A percentile compares a stretch with the other conserved stretches of the same genome.
These are phyloP conservation scores for Mus spicilegus DNA, from an alignment of 2,113 vertebrate species.

Conservation along the genomic window DNA sequence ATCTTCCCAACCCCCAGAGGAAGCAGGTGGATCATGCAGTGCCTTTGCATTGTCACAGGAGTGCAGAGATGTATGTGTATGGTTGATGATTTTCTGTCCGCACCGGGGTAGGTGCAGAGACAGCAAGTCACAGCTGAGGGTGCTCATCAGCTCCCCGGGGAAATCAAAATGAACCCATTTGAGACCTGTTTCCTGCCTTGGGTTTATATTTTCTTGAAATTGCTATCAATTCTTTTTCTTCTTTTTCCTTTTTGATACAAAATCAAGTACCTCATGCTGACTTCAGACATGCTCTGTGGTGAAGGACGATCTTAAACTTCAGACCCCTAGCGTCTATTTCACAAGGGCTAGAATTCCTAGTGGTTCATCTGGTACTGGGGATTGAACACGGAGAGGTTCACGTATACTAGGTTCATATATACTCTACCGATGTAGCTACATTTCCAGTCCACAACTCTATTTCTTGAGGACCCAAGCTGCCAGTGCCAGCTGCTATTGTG, in stretches of 20 bases:
- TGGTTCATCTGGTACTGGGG: neutral
- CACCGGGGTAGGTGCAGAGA: neutral
- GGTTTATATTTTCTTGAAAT: neutral
- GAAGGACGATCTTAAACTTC: neutral
- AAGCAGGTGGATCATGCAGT: neutral
- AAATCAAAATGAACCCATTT: neutral
- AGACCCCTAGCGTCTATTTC: neutral
- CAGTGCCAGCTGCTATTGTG: neutral
- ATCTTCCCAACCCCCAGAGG: neutral
- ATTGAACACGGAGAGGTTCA: neutral
- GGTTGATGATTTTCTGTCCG: neutral
- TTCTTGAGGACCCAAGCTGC: neutral
- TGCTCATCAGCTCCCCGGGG: neutral
- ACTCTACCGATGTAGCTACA: neutral
- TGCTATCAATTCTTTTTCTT: neutral
- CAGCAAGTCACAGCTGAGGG: neutral
- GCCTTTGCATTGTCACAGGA: fast-evolving
- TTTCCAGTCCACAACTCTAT: neutral
- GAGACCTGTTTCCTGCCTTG: neutral
- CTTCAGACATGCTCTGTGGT: neutral
- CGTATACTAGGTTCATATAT: neutral
- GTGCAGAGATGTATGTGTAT: neutral
- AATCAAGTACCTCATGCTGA: neutral
- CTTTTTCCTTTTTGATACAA: neutral
- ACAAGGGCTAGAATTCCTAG: neutral